Percentiles rank a stretch among this genome's conserved stretches.
These are phyloP conservation scores for Portevinia maculata DNA, from an alignment of 2,888 invertebrate species.

Conservation along the genomic window DNA sequence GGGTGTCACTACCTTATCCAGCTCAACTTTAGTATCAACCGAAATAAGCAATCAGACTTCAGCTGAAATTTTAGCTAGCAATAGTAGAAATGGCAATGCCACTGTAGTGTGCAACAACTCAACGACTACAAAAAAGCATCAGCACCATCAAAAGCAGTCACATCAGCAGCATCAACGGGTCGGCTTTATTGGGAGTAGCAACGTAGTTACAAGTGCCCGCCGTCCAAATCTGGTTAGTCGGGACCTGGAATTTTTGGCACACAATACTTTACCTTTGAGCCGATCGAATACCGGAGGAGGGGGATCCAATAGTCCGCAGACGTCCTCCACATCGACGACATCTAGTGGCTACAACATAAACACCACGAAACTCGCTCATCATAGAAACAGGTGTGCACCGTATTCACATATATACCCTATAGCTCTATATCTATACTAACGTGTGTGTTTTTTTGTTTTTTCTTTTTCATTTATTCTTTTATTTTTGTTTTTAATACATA, in stretches of 20 bases:
- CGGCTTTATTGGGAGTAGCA: constrained; percentile 44
- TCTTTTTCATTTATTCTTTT: not conserved
- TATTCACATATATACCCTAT: constrained; percentile 31
- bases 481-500: not conserved
- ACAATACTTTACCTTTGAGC: constrained; percentile 58
- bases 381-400: constrained; percentile 70
- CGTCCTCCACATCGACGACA: constrained; percentile 15
- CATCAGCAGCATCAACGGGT: constrained; percentile 39
- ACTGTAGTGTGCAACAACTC: constrained; percentile 36
- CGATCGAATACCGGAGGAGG: constrained; percentile 43
- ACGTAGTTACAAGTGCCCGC: constrained; percentile 48
- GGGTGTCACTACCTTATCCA: constrained; percentile 55
- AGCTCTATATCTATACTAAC: constrained; percentile 8
- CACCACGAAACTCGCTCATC: constrained; percentile 57
- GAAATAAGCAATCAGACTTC: constrained; percentile 45
- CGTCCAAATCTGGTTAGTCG: constrained; percentile 65
- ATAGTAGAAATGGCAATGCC: constrained; percentile 49
- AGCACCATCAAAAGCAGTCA: constrained; percentile 74
- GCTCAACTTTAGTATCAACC: constrained; percentile 40
- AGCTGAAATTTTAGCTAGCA: constrained; percentile 41
- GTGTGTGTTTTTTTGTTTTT: constrained; percentile 5
- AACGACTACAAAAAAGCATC: constrained; percentile 41
- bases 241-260: constrained; percentile 66
- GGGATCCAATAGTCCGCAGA: not conserved
- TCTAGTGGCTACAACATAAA: constrained; percentile 48